Conservation (phyloP, 2,888 invertebrate genomes). For the Opisthograptis luteolata region DNA sequence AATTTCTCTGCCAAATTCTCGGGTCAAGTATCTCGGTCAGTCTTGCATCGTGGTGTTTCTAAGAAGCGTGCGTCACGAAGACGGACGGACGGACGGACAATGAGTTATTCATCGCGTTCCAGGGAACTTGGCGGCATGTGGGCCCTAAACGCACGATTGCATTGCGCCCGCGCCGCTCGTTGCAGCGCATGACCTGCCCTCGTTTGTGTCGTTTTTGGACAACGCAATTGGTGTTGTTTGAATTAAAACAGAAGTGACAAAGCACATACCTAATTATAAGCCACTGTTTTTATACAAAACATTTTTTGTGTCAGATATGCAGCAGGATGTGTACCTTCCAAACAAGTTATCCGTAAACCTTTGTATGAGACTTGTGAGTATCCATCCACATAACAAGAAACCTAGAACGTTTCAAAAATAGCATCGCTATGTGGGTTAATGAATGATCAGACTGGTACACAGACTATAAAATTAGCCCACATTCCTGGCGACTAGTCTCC, state of each 20-base stretch:
- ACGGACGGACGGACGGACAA: conserved; percentile 79
- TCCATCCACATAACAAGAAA: too few species aligned
- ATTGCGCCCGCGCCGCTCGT: conserved; percentile 55
- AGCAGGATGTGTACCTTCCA: too few species aligned
- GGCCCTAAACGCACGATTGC: conserved; percentile 79
- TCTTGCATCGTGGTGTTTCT: conserved; percentile 67
- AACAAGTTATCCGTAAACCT: too few species aligned
- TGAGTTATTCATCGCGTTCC: conserved; percentile 84
- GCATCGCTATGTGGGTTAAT: conserved; percentile 18
- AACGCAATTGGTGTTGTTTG: conserved; percentile 21
- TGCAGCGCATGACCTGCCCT: conserved; percentile 68
- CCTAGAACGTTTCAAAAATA: conserved; percentile 13
- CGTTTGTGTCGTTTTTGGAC: conserved; percentile 61
- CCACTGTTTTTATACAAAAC: not conserved
- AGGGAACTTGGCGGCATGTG: conserved; percentile 76
- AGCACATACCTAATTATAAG: too few species aligned
- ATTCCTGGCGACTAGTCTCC: conserved; percentile 19
- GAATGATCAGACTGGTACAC: conserved; percentile 18
- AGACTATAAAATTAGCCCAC: conserved; percentile 34
- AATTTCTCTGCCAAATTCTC: conserved; percentile 59
- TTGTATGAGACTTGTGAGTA: too few species aligned
- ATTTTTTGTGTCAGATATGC: too few species aligned
- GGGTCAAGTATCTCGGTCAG: conserved; percentile 77
- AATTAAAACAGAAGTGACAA: conserved; percentile 29
- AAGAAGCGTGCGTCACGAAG: conserved; percentile 78